Base-by-base conservation (phyloP, 2,797 vertebrate species). In the Sebastes itinus region DNA sequence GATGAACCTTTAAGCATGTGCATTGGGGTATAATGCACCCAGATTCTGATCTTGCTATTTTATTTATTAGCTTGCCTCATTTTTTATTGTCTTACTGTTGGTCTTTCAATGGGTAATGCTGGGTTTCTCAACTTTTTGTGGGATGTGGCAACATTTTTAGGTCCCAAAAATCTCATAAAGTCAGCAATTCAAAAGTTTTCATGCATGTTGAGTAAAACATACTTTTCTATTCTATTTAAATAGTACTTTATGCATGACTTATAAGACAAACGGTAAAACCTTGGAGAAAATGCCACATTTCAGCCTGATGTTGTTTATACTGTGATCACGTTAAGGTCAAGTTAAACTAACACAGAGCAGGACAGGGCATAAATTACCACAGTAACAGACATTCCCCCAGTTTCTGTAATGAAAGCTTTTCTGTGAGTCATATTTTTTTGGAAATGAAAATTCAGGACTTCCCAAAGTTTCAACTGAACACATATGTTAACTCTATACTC, bases 361-460 rank as follows among this genome's bases (percentile, higher is more conserved):
- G 46, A 71, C 3, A 28, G 23, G 12, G 42, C 22, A 70, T 49
- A 73, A 61, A 80, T 69, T 59, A 46, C 22, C 25, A 18, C 32
- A 42, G 42, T 18, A 46, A 46, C 42, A 46, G 42, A 46, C 16
- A 46, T 4, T 46, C 16, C 16, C 42, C 42, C 42, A 46, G 60
- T 72, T 80, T 35, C 56, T 68, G 56, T 23, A 25, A 18, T 28
- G 4, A 20, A 62, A 2, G 28, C 12, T 67, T 81, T 78, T 33
- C 23, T 69, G 12, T 65, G 70, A 81, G 61, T 78, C 67, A 75
- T 14, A 58, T 38, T 46, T 46, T 42, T 49, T 54, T 58, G 62
- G 27, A 75, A 55, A 58, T 67, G 5, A 54, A 32, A 27, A 58
- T 63, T n/a, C 4, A 72, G 52, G 67, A 52, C 58, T 67, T 79